phyloP scores from a whole-genome alignment of 2,888 invertebrate genomes.

The Spisula subtruncata region DNA sequence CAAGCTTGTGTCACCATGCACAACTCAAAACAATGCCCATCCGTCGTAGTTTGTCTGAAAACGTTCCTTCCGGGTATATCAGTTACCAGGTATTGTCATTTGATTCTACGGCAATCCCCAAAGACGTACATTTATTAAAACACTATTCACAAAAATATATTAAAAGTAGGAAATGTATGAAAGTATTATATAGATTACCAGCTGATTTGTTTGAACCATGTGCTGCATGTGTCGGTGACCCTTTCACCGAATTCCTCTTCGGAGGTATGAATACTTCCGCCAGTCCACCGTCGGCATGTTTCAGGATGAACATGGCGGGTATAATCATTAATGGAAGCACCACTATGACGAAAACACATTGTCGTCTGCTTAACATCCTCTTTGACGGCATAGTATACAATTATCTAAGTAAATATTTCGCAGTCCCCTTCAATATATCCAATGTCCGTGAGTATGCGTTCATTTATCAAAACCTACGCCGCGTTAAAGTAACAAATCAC shows the following conservation, averaged over 20 bases:
- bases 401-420: background rate
- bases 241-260: background rate
- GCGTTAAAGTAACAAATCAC: too few relatives aligned
- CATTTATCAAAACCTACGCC: too few relatives aligned
- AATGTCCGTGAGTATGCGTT: too few relatives aligned
- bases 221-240: background rate
- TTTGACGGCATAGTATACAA: constrained; percentile 52
- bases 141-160: background rate
- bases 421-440: too few relatives aligned
- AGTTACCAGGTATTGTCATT: too few relatives aligned
- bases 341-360: constrained; percentile 68
- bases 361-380: constrained; percentile 66
- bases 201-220: constrained; percentile 2
- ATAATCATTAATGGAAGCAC: constrained; percentile 65
- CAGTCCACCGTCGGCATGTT: constrained; percentile 56
- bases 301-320: constrained; percentile 64
- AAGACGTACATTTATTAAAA: background rate
- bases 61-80: too few relatives aligned
- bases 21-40: too few relatives aligned
- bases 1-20: too few relatives aligned
- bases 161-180: too few relatives aligned
- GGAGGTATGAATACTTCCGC: constrained; percentile 43
- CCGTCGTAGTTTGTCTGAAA: too few relatives aligned
- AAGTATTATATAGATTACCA: constrained; percentile 13
- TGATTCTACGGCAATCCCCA: too few relatives aligned